A percentile compares a stretch with the other conserved stretches of the same genome.
phyloP scores from a whole-genome alignment of 2,797 vertebrate genomes.

The Hoplostethus mediterraneus region DNA sequence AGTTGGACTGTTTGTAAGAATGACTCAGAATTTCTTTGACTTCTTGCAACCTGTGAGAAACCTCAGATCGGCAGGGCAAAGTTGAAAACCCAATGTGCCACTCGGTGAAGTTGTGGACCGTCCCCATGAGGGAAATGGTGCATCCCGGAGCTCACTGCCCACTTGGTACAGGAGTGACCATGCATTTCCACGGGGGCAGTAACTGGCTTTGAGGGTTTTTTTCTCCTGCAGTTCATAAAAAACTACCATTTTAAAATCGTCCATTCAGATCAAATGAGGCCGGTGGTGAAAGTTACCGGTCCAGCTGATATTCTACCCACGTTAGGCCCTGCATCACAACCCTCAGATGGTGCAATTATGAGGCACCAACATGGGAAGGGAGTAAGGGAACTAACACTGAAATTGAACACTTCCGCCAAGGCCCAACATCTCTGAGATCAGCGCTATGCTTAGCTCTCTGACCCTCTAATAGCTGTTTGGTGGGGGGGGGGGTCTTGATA shows the following conservation, averaged over 20 bases:
- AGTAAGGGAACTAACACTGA: background rate
- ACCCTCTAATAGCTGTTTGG: conserved; percentile 1
- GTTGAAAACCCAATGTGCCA: conserved; percentile 30
- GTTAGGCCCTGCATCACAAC: background rate
- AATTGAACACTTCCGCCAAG: background rate
- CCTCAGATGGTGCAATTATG: background rate
- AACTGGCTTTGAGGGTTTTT: background rate
- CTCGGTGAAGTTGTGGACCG: background rate
- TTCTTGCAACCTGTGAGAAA: background rate
- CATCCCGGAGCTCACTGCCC: conserved; percentile 31
- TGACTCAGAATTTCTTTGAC: background rate
- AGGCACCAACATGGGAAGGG: background rate
- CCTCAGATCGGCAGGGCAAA: background rate
- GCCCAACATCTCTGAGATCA: too few relatives aligned
- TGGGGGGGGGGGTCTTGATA: background rate
- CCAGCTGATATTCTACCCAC: background rate
- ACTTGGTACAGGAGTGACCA: conserved; percentile 21
- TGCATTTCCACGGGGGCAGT: conserved; percentile 23
- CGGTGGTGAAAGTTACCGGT: background rate
- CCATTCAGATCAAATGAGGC: background rate
- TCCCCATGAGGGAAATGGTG: conserved; percentile 26
- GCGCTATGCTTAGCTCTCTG: background rate
- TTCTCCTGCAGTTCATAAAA: background rate
- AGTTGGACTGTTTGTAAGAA: conserved; percentile 11
- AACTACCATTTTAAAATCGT: background rate